phyloP scores from a whole-genome alignment of 2,888 invertebrate species.

The Thereva nobilitata region DNA sequence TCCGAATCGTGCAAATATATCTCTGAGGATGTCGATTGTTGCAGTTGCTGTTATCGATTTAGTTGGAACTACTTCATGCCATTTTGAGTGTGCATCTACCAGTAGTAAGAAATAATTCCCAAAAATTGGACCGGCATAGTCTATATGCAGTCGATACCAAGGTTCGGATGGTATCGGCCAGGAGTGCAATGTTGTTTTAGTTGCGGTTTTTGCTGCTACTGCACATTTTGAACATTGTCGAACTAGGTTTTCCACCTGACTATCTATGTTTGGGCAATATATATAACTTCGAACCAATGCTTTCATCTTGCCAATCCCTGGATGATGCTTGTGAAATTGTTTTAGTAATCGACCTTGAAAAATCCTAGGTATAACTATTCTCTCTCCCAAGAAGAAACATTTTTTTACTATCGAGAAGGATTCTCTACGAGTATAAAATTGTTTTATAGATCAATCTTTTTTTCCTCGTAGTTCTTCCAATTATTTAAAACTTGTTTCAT shows the following conservation, averaged over 20 bases:
- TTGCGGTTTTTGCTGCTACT: conserved; percentile 45
- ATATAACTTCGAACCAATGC: conserved; percentile 46
- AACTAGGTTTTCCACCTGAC: conserved; percentile 46
- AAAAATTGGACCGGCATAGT: conserved; percentile 54
- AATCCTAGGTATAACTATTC: conserved; percentile 11
- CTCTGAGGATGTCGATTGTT: conserved; percentile 15
- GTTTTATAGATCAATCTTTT: too few relatives aligned
- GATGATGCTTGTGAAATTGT: conserved; percentile 46
- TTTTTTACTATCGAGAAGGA: conserved; percentile 9
- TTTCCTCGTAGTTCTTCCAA: too few relatives aligned
- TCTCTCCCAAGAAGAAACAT: conserved; percentile 18
- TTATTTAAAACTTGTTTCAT: too few relatives aligned
- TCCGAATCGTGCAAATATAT: conserved; percentile 46
- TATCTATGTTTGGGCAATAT: conserved; percentile 46
- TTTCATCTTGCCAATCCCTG: conserved; percentile 46
- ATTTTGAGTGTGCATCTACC: conserved; percentile 55
- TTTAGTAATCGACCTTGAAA: conserved; percentile 38
- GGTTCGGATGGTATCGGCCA: conserved; percentile 45
- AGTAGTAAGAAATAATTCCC: conserved; percentile 50
- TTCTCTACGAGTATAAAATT: too few relatives aligned
- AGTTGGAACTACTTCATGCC: conserved; percentile 50
- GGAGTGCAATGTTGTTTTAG: conserved; percentile 44
- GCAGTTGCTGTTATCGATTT: not conserved
- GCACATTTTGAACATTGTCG: conserved; percentile 46
- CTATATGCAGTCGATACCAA: conserved; percentile 57